Evolutionary conservation across 2,797 vertebrate species (phyloP).

Genomic region (Takifugu rubripes): DNA sequence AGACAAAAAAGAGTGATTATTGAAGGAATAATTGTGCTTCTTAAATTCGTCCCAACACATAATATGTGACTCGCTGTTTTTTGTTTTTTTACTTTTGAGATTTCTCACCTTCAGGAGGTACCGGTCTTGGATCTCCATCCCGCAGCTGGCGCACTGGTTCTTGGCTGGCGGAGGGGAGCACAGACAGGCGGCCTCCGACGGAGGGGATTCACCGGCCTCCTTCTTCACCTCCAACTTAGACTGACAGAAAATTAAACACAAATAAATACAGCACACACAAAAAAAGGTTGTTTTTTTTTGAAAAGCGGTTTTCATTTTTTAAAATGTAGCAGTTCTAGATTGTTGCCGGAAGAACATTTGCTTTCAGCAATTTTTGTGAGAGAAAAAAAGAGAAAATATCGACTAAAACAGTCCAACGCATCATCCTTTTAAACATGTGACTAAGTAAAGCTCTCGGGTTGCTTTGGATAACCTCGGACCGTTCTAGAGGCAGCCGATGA

Average conservation of each 20-base stretch:
- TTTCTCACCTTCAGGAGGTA: slow-evolving; percentile 88
- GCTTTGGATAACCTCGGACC: background rate
- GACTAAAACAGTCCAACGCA: too few species aligned
- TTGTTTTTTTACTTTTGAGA: too few species aligned
- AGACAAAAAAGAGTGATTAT: background rate
- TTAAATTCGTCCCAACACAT: too few species aligned
- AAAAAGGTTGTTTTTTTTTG: too few species aligned
- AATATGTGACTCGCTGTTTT: too few species aligned
- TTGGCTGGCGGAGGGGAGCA: slow-evolving; percentile 87
- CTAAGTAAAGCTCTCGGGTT: too few species aligned
- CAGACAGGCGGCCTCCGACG: slow-evolving; percentile 85
- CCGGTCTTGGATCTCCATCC: slow-evolving; percentile 88
- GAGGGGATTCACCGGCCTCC: slow-evolving; percentile 80
- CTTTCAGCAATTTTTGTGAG: too few species aligned
- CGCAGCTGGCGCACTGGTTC: slow-evolving; percentile 93
- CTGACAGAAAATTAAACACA: slow-evolving; percentile 59
- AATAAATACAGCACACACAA: background rate
- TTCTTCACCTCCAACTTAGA: slow-evolving; percentile 91
- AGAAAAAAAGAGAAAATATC: too few species aligned
- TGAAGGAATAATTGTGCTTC: background rate
- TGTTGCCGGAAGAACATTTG: too few species aligned
- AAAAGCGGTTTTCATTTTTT: too few species aligned
- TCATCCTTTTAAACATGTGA: too few species aligned
- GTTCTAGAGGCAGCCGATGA: slow-evolving; percentile 1
- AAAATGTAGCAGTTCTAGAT: too few species aligned